These are phyloP conservation scores for Philaenus spumarius DNA, from an alignment of 1,140 invertebrate genomes.

Conservation along the genomic window DNA sequence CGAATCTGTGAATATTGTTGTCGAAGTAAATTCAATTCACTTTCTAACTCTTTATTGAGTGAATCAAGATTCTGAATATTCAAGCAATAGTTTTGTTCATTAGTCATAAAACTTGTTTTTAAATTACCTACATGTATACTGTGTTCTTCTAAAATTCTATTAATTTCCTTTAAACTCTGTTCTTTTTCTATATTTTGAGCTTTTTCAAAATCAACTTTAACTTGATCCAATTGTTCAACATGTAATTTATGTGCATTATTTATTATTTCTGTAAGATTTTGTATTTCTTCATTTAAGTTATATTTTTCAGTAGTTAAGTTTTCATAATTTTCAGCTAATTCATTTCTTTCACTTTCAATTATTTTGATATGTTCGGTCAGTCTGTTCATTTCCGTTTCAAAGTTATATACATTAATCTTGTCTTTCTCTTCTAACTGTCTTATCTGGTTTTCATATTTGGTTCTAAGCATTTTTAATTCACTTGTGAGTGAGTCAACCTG, in stretches of 20 bases:
- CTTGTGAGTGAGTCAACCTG: constrained; percentile 6
- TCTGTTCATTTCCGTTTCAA: constrained; percentile 47
- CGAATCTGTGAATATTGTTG: too few relatives aligned
- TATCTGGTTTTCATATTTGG: constrained; percentile 42
- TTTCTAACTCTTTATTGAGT: too few relatives aligned
- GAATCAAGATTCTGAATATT: too few relatives aligned
- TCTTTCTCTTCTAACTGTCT: constrained; percentile 43
- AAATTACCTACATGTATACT: too few relatives aligned
- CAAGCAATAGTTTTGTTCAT: too few relatives aligned
- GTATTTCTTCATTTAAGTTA: not conserved
- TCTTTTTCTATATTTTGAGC: constrained; percentile 6
- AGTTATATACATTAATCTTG: constrained; percentile 38
- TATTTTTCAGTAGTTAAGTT: not conserved
- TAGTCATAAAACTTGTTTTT: too few relatives aligned
- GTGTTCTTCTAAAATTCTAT: too few relatives aligned
- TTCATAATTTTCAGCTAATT: constrained; percentile 24
- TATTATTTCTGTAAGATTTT: not conserved
- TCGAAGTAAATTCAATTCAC: too few relatives aligned
- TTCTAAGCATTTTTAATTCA: constrained; percentile 27
- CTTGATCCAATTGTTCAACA: not conserved
- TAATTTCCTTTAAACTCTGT: constrained; percentile 3
- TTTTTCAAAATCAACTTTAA: constrained; percentile 19
- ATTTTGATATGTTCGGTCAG: constrained; percentile 42
- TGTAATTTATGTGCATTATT: not conserved
- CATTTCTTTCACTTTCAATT: constrained; percentile 37